phyloP scores from a whole-genome alignment of 2,888 invertebrate species.

The Lepidocyrtoides sp. region DNA sequence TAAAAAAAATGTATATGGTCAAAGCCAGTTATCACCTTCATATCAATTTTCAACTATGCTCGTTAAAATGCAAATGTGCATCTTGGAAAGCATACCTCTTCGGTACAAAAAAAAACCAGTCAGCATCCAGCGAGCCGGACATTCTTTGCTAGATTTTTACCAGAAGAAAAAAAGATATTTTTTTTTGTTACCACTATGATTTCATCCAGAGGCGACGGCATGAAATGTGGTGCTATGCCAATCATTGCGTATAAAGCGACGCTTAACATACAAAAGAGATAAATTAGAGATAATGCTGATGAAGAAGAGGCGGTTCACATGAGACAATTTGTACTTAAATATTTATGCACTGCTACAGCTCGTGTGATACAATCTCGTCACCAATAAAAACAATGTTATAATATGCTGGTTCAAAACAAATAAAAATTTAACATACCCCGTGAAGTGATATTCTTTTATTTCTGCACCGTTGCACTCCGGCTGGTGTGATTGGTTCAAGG shows the following conservation, averaged over 20 bases:
- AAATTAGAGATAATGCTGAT: no score
- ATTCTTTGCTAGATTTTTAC: background rate
- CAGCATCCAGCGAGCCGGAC: background rate
- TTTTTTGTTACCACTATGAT: background rate
- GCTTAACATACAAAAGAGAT: no score
- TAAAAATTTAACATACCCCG: constrained; percentile 75
- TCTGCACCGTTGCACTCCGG: constrained; percentile 73
- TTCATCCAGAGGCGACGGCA: background rate
- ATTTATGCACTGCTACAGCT: no score
- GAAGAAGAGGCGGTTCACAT: no score
- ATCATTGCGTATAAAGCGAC: no score
- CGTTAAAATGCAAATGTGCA: constrained; percentile 55
- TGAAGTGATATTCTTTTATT: constrained; percentile 74
- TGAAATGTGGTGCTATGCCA: background rate
- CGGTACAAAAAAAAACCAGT: background rate
- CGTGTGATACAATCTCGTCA: no score
- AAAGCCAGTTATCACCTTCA: constrained; percentile 50
- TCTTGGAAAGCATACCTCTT: background rate
- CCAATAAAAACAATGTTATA: no score
- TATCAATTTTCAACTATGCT: constrained; percentile 30
- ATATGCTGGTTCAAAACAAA: no score
- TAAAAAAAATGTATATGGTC: constrained; percentile 45
- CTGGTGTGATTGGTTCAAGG: constrained; percentile 71
- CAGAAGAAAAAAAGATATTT: background rate
- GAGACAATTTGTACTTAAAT: no score